Percentiles rank a stretch among this genome's conserved stretches.
Conservation (phyloP, 2,888 invertebrate genomes). For the Dynastes hyllus region DNA sequence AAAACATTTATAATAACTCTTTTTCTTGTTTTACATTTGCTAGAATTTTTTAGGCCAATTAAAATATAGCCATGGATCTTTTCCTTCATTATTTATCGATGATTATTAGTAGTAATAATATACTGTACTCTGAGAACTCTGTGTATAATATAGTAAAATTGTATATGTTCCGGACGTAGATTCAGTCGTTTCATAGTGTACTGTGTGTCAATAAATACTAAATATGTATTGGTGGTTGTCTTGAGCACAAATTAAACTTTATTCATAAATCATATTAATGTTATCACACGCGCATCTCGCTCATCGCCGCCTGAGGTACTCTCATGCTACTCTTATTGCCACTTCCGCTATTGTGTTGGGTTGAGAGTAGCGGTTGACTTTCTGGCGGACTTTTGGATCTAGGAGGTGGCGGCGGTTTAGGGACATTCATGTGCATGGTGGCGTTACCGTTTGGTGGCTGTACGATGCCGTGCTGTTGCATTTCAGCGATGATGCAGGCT, state of each 20-base stretch:
- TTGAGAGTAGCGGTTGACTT: slow-evolving; percentile 73
- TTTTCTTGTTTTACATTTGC: slow-evolving; percentile 45
- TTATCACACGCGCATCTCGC: slow-evolving; percentile 93
- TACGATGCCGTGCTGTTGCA: slow-evolving; percentile 76
- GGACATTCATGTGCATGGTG: slow-evolving; percentile 74
- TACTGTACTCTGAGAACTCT: slow-evolving; percentile 48
- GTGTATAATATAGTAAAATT: slow-evolving; percentile 32
- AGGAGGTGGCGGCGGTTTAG: slow-evolving; percentile 75
- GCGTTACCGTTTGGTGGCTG: slow-evolving; percentile 77
- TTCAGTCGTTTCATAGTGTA: slow-evolving; percentile 37
- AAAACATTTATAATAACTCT: slow-evolving; percentile 65
- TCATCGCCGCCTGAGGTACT: slow-evolving; percentile 88
- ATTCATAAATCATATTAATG: slow-evolving; percentile 53
- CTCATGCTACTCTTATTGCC: slow-evolving; percentile 73
- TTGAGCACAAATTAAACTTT: slow-evolving; percentile 45
- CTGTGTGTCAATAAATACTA: slow-evolving; percentile 38
- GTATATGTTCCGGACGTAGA: slow-evolving; percentile 39
- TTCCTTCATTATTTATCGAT: not conserved
- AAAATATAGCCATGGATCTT: slow-evolving; percentile 42
- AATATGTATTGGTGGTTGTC: slow-evolving; percentile 47
- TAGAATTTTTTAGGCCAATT: slow-evolving; percentile 41
- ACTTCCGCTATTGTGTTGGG: slow-evolving; percentile 68
- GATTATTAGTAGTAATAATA: slow-evolving; percentile 24
- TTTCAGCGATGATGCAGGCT: slow-evolving; percentile 74
- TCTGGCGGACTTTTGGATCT: slow-evolving; percentile 75